Conservation (phyloP, 64 coral and sea anemone species). For the Catalaphyllia jardinei region DNA sequence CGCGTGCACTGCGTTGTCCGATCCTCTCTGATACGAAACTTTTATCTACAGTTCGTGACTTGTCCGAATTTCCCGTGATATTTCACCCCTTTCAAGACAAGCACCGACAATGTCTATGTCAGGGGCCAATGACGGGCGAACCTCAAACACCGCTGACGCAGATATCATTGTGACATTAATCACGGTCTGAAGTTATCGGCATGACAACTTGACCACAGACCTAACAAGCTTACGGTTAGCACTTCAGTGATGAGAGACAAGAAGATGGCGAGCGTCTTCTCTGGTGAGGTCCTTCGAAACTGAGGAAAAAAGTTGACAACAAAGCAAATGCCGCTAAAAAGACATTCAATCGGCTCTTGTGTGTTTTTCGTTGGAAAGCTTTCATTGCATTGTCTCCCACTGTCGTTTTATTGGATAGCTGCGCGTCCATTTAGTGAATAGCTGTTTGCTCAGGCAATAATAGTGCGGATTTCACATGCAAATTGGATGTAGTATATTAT, state of each 20-base stretch:
- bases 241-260: neutral
- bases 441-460: neutral
- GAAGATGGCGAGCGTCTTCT: neutral
- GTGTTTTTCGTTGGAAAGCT: neutral
- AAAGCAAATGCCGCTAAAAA: neutral
- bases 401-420: slow-evolving; percentile 33
- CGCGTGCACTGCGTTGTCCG: neutral
- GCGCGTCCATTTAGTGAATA: neutral
- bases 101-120: neutral
- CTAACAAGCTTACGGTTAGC: neutral
- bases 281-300: neutral
- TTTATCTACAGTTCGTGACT: neutral
- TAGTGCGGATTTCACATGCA: slow-evolving; percentile 5
- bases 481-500: neutral
- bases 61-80: neutral
- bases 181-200: neutral
- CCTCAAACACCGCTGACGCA: slow-evolving; percentile 11
- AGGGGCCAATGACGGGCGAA: neutral
- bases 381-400: neutral
- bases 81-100: neutral
- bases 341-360: neutral
- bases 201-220: neutral
- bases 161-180: slow-evolving; percentile 18
- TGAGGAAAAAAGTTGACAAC: neutral
- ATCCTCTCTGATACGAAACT: neutral